Conservation (phyloP, 2,113 vertebrate species). For the Epinephelus lanceolatus region DNA sequence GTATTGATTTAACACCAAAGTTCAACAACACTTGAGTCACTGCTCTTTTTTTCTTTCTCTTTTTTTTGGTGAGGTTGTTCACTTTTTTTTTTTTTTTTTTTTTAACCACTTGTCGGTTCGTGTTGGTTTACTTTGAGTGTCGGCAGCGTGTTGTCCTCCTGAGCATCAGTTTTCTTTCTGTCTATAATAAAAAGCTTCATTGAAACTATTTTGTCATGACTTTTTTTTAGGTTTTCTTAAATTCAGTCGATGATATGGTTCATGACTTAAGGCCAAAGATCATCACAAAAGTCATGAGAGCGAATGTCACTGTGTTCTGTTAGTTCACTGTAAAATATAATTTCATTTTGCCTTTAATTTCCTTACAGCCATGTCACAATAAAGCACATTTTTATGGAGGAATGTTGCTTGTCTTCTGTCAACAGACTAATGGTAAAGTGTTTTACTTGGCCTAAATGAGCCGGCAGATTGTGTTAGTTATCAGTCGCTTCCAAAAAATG, state of each 20-base stretch:
- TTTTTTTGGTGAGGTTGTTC: conserved; percentile 23
- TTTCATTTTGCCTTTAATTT: conserved; percentile 63
- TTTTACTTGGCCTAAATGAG: no score
- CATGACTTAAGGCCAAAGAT: conserved; percentile 67
- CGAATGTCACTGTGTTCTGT: conserved; percentile 51
- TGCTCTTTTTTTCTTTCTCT: conserved; percentile 5
- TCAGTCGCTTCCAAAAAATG: no score
- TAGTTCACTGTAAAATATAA: conserved; percentile 59
- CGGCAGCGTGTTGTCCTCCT: conserved; percentile 55
- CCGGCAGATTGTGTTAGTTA: no score
- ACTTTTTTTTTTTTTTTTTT: conserved; percentile 20
- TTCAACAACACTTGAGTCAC: conserved; percentile 71
- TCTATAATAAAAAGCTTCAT: conserved; percentile 78
- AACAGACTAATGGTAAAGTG: not conserved
- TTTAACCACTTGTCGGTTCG: conserved; percentile 28
- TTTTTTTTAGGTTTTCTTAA: not conserved
- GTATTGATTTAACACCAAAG: conserved; percentile 76
- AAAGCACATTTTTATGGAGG: conserved; percentile 84
- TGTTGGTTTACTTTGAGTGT: conserved; percentile 58
- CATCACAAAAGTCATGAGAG: conserved; percentile 41
- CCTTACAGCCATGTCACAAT: conserved; percentile 77
- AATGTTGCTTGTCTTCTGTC: conserved; percentile 45
- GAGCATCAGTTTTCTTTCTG: conserved; percentile 48
- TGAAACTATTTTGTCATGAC: conserved; percentile 56
- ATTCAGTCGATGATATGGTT: not conserved